Percentiles rank a stretch among this genome's conserved stretches.
Evolutionary conservation across 2,797 vertebrate species (phyloP).

Genomic region (Acrocephalus scirpaceus): DNA sequence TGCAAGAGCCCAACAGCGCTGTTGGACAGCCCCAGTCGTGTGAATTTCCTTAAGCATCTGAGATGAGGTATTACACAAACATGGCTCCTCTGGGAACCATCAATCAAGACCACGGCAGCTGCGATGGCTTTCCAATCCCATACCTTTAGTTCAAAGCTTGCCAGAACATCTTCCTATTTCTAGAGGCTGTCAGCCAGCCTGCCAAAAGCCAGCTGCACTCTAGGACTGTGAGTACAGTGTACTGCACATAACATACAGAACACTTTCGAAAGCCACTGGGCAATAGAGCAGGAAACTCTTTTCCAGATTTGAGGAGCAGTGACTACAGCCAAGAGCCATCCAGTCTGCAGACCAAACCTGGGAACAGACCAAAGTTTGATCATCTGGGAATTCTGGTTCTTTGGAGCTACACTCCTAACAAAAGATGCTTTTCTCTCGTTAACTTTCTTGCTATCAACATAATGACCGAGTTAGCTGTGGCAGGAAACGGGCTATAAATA

Average conservation of each 20-base stretch:
- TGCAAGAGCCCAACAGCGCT: neutral
- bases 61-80: conserved; percentile 48
- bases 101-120: conserved; percentile 26
- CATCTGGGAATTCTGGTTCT: conserved; percentile 3
- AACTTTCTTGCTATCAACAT: neutral
- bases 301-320: neutral
- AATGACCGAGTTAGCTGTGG: neutral
- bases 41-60: neutral
- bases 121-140: conserved; percentile 27
- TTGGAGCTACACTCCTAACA: neutral
- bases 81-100: conserved; percentile 45
- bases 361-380: neutral
- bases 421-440: conserved; percentile 1
- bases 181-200: conserved; percentile 27
- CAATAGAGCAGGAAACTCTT: neutral
- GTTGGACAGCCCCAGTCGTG: neutral
- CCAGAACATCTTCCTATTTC: conserved; percentile 63
- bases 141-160: conserved; percentile 62
- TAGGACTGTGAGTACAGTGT: neutral
- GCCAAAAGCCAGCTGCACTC: conserved; percentile 51
- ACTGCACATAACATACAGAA: neutral
- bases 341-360: neutral
- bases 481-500: neutral
- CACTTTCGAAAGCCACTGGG: neutral
- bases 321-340: neutral